Base-by-base conservation (phyloP, 2,797 vertebrate species). In the Pseudochaenichthys georgianus region DNA sequence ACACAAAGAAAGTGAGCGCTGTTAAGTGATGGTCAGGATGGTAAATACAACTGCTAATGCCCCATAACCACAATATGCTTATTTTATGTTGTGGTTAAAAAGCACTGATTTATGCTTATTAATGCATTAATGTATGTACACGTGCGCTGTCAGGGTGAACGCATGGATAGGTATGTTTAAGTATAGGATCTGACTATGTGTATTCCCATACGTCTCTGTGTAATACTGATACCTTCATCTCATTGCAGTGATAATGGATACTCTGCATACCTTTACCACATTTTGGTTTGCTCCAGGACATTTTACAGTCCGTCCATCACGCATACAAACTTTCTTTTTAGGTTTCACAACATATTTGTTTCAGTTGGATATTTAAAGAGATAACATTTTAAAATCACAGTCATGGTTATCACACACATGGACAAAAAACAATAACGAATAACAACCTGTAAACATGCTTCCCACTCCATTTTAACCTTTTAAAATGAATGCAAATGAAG, bases 21-120 rank as follows among this genome's bases (percentile, higher is more conserved):
- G 86, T 90, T 91, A 91, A 93, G 89, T 89, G 89, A 83, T 89
- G 85, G 86, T 84, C 82, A 87, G 84, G 86, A 82, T 83, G 77
- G 92, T 93, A 93, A 93, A 85, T 93, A 93, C 82, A 91, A 78
- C 65, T 75, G 71, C 83, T 92, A 91, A 91, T 90, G 88, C 72
- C 34, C 51, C 59, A 45, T 87, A 84, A 93, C 87, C 81, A 88
- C 83, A 81, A 82, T 73, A 82, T 80, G 61, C 66, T 76, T 73
- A 77, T 84, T 86, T 82, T 77, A 83, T 87, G 76, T 86, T 86
- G 90, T 83, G 85, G 81, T 87, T 87, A 81, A 81, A 86, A 87
- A 70, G 43, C 54, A 70, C 78, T 82, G 69, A 88, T 87, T 85
- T 85, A 83, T 86, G 63, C 77, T 69, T 76, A 84, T 79, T 77